Base-by-base conservation (phyloP, 2,113 vertebrate species). In the zebrafish (Danio rerio) region DNA sequence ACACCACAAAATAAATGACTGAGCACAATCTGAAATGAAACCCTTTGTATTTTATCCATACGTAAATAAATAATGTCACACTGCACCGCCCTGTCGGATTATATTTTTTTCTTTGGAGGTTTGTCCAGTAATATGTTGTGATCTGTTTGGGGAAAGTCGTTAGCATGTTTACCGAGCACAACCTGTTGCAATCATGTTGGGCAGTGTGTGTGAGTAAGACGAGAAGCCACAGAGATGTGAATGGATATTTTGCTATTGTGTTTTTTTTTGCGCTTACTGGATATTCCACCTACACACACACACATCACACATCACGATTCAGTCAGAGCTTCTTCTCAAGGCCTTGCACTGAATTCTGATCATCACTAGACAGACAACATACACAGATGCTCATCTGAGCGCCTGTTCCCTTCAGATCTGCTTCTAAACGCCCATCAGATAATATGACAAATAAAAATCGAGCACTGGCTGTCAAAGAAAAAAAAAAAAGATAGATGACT, bases 181-280 rank as follows among this genome's bases (percentile, higher is more conserved):
- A 77, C 61, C 74, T 50, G 49, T n/a, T 50, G 58, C 13, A 77
- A 12, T 62, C 58, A 62, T 49, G 43, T 9, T 77, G 74, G 74
- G 45, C 74, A 77, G 74, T 42, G 53, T 73, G 47, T 75, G 65
- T 85, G 84, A 85, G 76, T 83, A 75, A 62, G 68, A 58, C 42
- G 76, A 68, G 52, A 82, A 85, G 56, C 59, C 61, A 55, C 84
- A 66, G 31, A 62, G 45, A 61, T 49, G 58, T 83, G 76, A 85
- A 82, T 82, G 68, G 61, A 61, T 63, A 75, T 1, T 83, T 80
- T 76, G 45, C 69, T 82, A n/a, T 9, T 80, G 84, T 80, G 68
- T 31, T 31, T 31, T 31, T 3, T 31, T 31, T 52, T 85, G 56
- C 21, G 18, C 31, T 83, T 85, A 74, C 81, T 82, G 84, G 84